These are phyloP conservation scores for Notarius quadriscutis DNA, from an alignment of 2,113 vertebrate genomes.

Conservation along the genomic window DNA sequence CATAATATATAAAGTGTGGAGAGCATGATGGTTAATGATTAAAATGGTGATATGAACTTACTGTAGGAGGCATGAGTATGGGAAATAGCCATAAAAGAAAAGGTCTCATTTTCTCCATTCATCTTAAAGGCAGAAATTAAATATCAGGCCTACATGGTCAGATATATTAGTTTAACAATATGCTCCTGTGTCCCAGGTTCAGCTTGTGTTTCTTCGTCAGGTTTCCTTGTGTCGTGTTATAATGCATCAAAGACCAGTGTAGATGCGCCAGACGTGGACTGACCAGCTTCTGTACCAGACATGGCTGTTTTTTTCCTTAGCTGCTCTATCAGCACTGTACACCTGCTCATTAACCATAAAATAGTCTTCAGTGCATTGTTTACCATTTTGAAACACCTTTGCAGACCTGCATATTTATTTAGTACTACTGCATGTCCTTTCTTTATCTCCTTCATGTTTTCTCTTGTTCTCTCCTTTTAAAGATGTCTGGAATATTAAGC, in stretches of 20 bases:
- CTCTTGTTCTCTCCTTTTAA: slow-evolving; percentile 41
- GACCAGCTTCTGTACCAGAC: not conserved
- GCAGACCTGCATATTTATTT: slow-evolving; percentile 33
- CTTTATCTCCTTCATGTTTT: slow-evolving; percentile 28
- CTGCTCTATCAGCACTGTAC: slow-evolving; percentile 32
- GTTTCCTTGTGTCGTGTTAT: slow-evolving; percentile 3
- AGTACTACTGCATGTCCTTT: slow-evolving; percentile 9
- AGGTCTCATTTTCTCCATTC: slow-evolving; percentile 80
- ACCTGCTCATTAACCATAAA: slow-evolving; percentile 35
- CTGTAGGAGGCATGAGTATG: slow-evolving; percentile 68
- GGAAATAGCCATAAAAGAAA: slow-evolving; percentile 86
- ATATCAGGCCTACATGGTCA: slow-evolving; percentile 15
- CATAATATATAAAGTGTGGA: slow-evolving; percentile 82
- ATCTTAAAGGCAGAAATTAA: slow-evolving; percentile 21
- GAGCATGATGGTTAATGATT: slow-evolving; percentile 62
- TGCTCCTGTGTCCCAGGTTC: slow-evolving; percentile 24
- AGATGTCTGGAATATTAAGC: slow-evolving; percentile 57
- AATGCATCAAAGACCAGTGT: not conserved
- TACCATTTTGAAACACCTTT: slow-evolving; percentile 33
- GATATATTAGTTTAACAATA: slow-evolving; percentile 37
- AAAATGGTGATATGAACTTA: slow-evolving; percentile 18
- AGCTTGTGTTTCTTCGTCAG: not conserved
- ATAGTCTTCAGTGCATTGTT: slow-evolving; percentile 39
- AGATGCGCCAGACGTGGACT: not conserved
- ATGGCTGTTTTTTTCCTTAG: slow-evolving; percentile 35